Percentiles rank a stretch among this genome's conserved stretches.
Conservation (phyloP, 2,113 vertebrate genomes). For the Platysternon megacephalum region DNA sequence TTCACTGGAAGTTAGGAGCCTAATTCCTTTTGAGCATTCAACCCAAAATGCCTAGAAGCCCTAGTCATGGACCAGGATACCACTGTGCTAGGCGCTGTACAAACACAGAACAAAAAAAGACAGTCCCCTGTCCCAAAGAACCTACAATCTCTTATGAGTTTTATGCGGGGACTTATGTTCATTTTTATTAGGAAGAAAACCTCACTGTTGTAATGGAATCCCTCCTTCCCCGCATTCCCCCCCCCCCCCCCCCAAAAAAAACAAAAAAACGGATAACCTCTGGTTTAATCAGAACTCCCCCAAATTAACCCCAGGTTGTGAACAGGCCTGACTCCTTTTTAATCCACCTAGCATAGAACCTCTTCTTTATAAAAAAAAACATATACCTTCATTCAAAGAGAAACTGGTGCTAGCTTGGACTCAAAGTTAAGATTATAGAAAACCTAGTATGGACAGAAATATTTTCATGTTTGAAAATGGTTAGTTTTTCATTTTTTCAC, state of each 20-base stretch:
- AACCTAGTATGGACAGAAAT: not conserved
- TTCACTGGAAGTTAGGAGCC: not conserved
- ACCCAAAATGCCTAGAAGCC: not conserved
- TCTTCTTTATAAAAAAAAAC: not conserved
- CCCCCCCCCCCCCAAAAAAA: not conserved
- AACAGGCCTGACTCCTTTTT: not conserved
- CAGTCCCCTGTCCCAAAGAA: not conserved
- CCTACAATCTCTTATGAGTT: not conserved
- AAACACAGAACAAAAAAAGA: not conserved
- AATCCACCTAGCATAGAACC: not conserved
- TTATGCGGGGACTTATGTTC: not conserved
- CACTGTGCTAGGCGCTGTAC: not conserved
- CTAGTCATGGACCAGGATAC: not conserved
- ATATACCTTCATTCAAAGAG: not conserved
- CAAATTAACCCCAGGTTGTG: not conserved
- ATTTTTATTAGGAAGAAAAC: not conserved
- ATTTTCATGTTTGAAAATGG: not conserved
- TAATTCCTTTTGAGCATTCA: not conserved
- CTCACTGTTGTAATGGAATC: not conserved
- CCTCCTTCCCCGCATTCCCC: no score
- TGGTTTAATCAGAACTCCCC: not conserved
- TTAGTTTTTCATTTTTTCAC: constrained; percentile 59
- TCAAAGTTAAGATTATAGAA: constrained; percentile 39
- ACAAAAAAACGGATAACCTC: not conserved
- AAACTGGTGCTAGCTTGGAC: not conserved